These are phyloP conservation scores for Hylyphantes graminicola DNA, from an alignment of 1,140 invertebrate species.

Conservation along the genomic window DNA sequence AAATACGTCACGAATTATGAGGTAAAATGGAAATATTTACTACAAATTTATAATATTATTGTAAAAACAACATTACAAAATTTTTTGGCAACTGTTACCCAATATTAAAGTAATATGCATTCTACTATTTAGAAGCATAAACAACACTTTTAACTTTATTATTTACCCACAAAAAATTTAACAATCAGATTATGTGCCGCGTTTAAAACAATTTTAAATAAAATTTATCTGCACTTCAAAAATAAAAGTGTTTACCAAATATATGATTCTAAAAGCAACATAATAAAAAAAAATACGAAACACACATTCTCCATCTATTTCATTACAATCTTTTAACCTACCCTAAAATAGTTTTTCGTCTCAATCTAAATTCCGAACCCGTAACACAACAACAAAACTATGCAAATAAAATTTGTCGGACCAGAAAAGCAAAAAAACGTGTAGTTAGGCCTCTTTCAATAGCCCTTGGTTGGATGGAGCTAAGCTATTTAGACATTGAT, in stretches of 20 bases:
- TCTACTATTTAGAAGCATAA: too few species aligned
- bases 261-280: neutral
- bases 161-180: too few species aligned
- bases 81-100: too few species aligned
- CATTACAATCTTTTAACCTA: neutral
- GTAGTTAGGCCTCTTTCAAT: slow-evolving; percentile 25
- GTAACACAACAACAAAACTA: slow-evolving; percentile 19
- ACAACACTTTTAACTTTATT: too few species aligned
- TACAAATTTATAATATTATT: too few species aligned
- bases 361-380: slow-evolving; percentile 32
- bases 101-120: too few species aligned
- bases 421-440: neutral
- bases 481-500: slow-evolving; percentile 49
- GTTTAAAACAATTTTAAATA: neutral
- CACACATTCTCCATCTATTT: neutral
- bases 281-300: neutral
- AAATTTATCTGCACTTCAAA: neutral
- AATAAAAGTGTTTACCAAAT: neutral
- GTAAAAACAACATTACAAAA: too few species aligned
- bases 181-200: too few species aligned
- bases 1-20: too few species aligned
- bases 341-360: neutral
- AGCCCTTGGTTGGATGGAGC: neutral
- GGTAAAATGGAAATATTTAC: too few species aligned
- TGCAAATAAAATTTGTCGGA: slow-evolving; percentile 40